phyloP scores from a whole-genome alignment of 2,888 invertebrate genomes.

The Coenonympha glycerion region DNA sequence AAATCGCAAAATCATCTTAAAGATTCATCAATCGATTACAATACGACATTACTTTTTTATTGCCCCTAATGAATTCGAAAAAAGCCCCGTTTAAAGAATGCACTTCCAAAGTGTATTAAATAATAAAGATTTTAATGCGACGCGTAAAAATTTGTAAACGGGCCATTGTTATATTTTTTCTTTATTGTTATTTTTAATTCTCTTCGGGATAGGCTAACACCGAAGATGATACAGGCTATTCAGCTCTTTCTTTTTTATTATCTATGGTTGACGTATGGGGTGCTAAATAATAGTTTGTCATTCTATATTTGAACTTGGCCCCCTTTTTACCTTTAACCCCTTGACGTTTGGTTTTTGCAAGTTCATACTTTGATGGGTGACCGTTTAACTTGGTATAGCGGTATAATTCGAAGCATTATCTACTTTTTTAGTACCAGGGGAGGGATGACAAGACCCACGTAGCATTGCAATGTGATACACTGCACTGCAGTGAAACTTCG shows the following conservation, averaged over 20 bases:
- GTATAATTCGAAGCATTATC: slow-evolving; percentile 45
- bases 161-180: slow-evolving; percentile 42
- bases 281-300: slow-evolving; percentile 55
- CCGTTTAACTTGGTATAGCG: slow-evolving; percentile 30
- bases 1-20: slow-evolving; percentile 68
- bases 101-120: slow-evolving; percentile 54
- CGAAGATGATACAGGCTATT: slow-evolving; percentile 4
- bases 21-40: slow-evolving; percentile 67
- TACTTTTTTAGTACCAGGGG: no score
- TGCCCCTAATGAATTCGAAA: slow-evolving; percentile 62
- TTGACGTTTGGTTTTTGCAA: slow-evolving; percentile 32
- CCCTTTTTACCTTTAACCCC: slow-evolving; percentile 42
- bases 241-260: slow-evolving; percentile 32
- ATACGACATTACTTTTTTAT: slow-evolving; percentile 69
- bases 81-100: slow-evolving; percentile 25
- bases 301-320: slow-evolving; percentile 58
- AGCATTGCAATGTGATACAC: no score
- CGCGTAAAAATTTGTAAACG: slow-evolving; percentile 71
- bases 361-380: slow-evolving; percentile 16
- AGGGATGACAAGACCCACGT: no score
- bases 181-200: slow-evolving; percentile 13
- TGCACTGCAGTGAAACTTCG: no score
- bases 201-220: slow-evolving; percentile 13
- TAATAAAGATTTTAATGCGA: slow-evolving; percentile 59
- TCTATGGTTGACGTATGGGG: slow-evolving; percentile 51